Base-by-base conservation (phyloP, 2,797 vertebrate species). In the Liparis tanakae region DNA sequence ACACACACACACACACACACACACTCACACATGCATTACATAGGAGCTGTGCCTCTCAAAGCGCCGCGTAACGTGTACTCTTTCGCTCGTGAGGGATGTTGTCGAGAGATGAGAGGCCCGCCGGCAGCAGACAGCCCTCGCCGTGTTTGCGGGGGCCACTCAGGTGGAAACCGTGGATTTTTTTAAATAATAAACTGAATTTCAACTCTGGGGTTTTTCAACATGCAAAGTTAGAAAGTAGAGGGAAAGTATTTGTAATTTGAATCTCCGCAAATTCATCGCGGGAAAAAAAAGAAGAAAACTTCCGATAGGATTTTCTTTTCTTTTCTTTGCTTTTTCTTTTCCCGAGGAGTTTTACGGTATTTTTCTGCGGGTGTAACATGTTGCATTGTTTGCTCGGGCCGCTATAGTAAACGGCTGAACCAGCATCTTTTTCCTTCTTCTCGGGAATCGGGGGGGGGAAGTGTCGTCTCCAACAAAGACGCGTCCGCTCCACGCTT, bases 101-200 rank as follows among this genome's bases (percentile, higher is more conserved):
- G 83, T 84, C 71, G 71, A 82, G 68, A 87, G 88, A 88, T 83
- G 83, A 86, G 79, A 91, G 86, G 82, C 82, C 70, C 71, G 1
- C 79, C 81, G 87, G 81, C 75, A 81, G 82, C 67, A 89, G 82
- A 74, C 87, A 85, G 87, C 81, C 80, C 85, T 84, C 76, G 70
- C 78, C 69, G 76, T 82, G 65, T 54, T n/a, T n/a, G 76, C 83
- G 78, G 64, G 69, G 62, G 68, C 85, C 81, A 85, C 77, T 83
- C 34, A 12, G 74, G 54, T 65, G 44, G 67, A 81, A 84, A 79
- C 62, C 72, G 44, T 20, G 22, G 68, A 39, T 74, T 66, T 58
- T 60, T 30, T n/a, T n/a, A n/a, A 30, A 57, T 61, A 61, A 62
- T 41, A 39, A 76, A 71, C 64, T 62, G 60, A 70, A 54, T 78